Evolutionary conservation across 2,113 vertebrate species (phyloP).

Genomic region (Tonatia bakeri): DNA sequence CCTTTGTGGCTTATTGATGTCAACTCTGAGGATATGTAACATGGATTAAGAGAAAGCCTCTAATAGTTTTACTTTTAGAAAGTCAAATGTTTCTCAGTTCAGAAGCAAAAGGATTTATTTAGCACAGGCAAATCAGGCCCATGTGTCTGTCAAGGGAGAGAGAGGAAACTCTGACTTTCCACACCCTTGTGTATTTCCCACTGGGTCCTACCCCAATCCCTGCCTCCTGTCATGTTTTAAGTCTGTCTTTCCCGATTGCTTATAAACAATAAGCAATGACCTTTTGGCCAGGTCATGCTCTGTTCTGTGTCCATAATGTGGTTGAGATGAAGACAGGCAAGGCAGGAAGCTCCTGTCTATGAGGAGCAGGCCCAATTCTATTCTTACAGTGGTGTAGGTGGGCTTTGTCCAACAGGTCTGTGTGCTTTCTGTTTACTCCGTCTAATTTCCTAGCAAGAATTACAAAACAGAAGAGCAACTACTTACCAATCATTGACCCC

Average conservation of each 20-base stretch:
- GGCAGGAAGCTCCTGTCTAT: not conserved
- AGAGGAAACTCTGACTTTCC: not conserved
- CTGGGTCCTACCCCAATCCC: not conserved
- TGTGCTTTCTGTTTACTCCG: not conserved
- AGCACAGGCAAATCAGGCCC: not conserved
- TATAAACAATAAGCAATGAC: too few species aligned
- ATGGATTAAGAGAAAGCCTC: slow-evolving; percentile 22
- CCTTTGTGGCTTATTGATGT: slow-evolving; percentile 13
- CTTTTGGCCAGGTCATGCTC: not conserved
- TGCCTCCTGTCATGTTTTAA: not conserved
- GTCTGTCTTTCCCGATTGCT: not conserved
- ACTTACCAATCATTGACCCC: not conserved
- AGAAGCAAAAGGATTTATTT: slow-evolving; percentile 34
- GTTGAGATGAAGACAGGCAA: not conserved
- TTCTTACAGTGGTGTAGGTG: not conserved
- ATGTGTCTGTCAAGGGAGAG: slow-evolving; percentile 18
- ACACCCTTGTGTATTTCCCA: not conserved
- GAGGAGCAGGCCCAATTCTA: not conserved
- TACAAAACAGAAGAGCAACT: not conserved
- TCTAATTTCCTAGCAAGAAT: not conserved
- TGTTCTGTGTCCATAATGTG: not conserved
- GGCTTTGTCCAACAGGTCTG: not conserved
- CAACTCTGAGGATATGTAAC: not conserved
- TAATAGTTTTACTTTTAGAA: slow-evolving; percentile 37
- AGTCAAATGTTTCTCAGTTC: slow-evolving; percentile 54